Evolutionary conservation across 2,888 invertebrate species (phyloP).

Genomic region (Mythimna loreyi): DNA sequence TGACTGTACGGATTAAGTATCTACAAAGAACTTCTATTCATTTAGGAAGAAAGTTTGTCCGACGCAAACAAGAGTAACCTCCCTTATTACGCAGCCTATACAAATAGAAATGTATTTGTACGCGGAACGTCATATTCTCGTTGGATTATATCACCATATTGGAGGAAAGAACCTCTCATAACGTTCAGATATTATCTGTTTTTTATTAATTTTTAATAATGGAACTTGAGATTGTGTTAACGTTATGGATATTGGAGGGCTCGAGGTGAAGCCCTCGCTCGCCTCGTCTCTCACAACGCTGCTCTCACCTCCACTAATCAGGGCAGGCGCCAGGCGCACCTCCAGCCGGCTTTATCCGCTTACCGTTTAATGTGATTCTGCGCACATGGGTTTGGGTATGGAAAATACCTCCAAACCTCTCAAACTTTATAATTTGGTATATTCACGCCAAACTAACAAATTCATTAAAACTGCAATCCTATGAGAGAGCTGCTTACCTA

Average conservation of each 20-base stretch:
- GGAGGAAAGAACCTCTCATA: slow-evolving; percentile 16
- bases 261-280: slow-evolving; percentile 64
- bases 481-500: too few species aligned
- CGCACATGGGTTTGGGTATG: slow-evolving; percentile 46
- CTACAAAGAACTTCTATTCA: slow-evolving; percentile 71
- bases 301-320: slow-evolving; percentile 78
- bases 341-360: slow-evolving; percentile 75
- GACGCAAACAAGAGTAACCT: slow-evolving; percentile 75
- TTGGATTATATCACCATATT: slow-evolving; percentile 52
- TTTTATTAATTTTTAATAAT: slow-evolving; percentile 51
- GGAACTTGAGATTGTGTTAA: slow-evolving; percentile 39
- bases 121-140: slow-evolving; percentile 54
- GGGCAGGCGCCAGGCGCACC: slow-evolving; percentile 49
- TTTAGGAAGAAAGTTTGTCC: slow-evolving; percentile 75
- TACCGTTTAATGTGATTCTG: slow-evolving; percentile 79
- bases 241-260: slow-evolving; percentile 58
- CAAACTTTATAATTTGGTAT: slow-evolving; percentile 34
- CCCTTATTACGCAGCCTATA: slow-evolving; percentile 77
- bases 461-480: slow-evolving; percentile 49
- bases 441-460: slow-evolving; percentile 35
- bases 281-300: slow-evolving; percentile 66
- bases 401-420: slow-evolving; percentile 50
- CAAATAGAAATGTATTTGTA: slow-evolving; percentile 70
- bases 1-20: slow-evolving; percentile 56
- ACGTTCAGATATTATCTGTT: slow-evolving; percentile 43